A percentile compares a stretch with the other conserved stretches of the same genome.
Conservation (phyloP, 2,113 vertebrate species). For the Daphoenositta chrysoptera region DNA sequence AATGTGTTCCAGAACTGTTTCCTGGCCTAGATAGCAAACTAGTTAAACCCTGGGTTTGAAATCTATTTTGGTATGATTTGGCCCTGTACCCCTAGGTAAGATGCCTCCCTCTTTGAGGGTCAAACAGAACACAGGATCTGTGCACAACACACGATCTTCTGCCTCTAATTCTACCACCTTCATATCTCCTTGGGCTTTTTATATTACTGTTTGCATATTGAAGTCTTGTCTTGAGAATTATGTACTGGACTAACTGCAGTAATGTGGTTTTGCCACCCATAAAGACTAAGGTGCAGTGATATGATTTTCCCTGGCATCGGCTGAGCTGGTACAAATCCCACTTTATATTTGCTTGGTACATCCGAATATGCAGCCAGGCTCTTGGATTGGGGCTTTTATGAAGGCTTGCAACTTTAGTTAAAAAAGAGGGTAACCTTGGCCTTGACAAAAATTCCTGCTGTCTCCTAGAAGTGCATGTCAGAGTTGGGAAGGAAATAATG, state of each 20-base stretch:
- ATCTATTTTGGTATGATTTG: background rate
- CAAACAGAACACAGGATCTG: background rate
- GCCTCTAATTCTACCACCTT: background rate
- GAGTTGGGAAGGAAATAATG: constrained; percentile 15
- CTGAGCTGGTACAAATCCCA: background rate
- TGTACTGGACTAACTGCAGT: background rate
- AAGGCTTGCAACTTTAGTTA: background rate
- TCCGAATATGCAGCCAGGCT: background rate
- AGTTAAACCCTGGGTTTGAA: constrained; percentile 19
- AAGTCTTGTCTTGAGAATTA: background rate
- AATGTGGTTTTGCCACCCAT: background rate
- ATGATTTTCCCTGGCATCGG: background rate
- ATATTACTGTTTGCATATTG: background rate
- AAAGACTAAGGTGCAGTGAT: background rate
- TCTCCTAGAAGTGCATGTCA: background rate
- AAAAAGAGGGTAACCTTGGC: background rate
- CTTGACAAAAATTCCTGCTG: background rate
- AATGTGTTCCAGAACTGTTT: constrained; percentile 53
- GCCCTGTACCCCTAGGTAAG: background rate
- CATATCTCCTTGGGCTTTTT: background rate
- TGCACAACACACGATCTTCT: background rate
- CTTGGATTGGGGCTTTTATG: background rate
- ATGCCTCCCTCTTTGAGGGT: background rate
- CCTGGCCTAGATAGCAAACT: constrained; percentile 57
- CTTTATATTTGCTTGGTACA: background rate